These are phyloP conservation scores for Sebastes elongatus DNA, from an alignment of 2,797 vertebrate genomes.

Conservation along the genomic window DNA sequence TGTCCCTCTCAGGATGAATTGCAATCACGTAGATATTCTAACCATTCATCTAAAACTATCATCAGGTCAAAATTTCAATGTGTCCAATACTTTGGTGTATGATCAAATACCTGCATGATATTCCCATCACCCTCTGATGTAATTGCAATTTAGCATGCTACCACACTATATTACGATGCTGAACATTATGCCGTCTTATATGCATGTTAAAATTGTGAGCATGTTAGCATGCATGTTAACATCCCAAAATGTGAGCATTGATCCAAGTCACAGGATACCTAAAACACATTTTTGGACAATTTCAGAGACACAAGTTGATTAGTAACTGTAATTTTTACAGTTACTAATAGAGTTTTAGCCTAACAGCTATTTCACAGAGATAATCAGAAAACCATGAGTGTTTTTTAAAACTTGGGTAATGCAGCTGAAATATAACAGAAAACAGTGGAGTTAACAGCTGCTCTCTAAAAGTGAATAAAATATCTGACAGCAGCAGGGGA, in stretches of 20 bases:
- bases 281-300: not conserved
- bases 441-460: not conserved
- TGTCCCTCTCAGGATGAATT: not conserved
- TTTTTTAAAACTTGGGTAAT: not conserved
- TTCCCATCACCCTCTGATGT: not conserved
- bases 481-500: slow-evolving; percentile 19
- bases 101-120: not conserved
- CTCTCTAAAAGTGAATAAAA: not conserved
- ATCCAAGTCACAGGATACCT: not conserved
- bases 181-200: not conserved
- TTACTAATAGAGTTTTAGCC: not conserved
- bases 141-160: not conserved
- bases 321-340: too few relatives aligned
- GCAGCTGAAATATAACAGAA: not conserved
- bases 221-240: not conserved
- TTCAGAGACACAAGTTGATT: not conserved
- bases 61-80: not conserved
- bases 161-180: not conserved
- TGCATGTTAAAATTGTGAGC: not conserved
- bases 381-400: not conserved
- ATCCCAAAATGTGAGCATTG: not conserved
- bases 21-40: not conserved
- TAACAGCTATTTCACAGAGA: not conserved
- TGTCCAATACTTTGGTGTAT: not conserved
- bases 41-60: not conserved